Base-by-base conservation (phyloP, 2,797 vertebrate genomes). In the Prionace glauca region DNA sequence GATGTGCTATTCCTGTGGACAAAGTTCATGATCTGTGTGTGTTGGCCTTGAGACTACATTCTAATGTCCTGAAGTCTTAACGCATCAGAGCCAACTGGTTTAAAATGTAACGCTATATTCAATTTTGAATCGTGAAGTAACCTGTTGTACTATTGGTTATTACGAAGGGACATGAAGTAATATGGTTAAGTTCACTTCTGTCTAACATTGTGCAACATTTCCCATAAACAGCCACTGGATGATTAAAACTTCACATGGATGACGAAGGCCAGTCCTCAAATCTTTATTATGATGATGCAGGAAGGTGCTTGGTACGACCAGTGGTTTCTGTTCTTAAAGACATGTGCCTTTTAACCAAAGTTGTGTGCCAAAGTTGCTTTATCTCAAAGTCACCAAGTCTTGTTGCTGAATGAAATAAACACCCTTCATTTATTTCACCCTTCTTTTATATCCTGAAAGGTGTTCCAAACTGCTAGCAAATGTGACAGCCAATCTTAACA, bases 21-120 rank as follows among this genome's bases (percentile, higher is more conserved):
- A 60, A 32, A 95, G 93, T 74, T 95, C 93, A 95, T n/a, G 93
- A 95, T 77, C 93, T 95, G 93, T 95, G 50, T 95, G 50, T 77
- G 69, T 95, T 95, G 93, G 93, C 93, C 29, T 95, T 74, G 71
- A 77, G 50, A 77, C 69, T 50, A 77, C 93, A 95, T 95, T 77
- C 93, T 77, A 50, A 72, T 95, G 93, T 94, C 71, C 67, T 94
- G 93, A 94, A 74, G 93, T 95, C 69, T 56, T 74, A 77, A 95
- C n/a, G 93, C 93, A 95, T 77, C 18, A 29, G 93, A 77, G 71
- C 93, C 93, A 95, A 74, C 74, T 95, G 93, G 26, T 92, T 92
- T 60, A 77, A 95, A 95, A 92, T 92, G 90, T 77, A 95, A 95
- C 29, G 72, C 24, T 72, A 45, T 56, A 32, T 77, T 94, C 45